Evolutionary conservation across 2,888 invertebrate genomes (phyloP).

Genomic region (Liodrosophila aerea): DNA sequence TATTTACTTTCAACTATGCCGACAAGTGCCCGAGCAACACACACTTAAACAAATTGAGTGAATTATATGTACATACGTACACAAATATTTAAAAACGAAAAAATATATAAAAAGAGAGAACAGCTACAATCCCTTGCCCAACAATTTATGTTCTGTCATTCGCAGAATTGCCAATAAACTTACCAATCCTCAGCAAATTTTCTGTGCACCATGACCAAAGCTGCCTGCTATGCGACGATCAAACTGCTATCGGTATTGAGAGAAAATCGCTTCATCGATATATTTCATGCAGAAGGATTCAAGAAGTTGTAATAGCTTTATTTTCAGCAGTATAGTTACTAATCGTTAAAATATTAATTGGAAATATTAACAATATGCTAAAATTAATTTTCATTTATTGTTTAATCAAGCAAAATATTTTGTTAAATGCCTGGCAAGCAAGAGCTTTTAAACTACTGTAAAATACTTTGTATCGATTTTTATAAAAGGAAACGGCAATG

Average conservation of each 20-base stretch:
- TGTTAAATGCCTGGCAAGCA: too few species aligned
- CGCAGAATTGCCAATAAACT: not conserved
- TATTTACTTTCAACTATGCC: slow-evolving; percentile 13
- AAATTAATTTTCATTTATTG: not conserved
- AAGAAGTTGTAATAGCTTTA: slow-evolving; percentile 7
- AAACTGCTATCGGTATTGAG: slow-evolving; percentile 5
- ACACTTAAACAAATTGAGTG: slow-evolving; percentile 25
- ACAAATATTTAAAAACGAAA: slow-evolving; percentile 53
- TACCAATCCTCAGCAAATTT: too few species aligned
- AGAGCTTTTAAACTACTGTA: too few species aligned
- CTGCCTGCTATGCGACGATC: slow-evolving; percentile 20
- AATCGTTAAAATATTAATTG: not conserved
- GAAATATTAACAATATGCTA: not conserved
- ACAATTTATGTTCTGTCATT: not conserved
- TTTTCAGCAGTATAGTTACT: not conserved
- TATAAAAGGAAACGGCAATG: too few species aligned
- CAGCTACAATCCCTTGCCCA: slow-evolving; percentile 10
- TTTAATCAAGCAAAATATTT: too few species aligned
- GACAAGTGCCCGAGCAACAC: slow-evolving; percentile 30
- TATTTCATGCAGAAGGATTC: slow-evolving; percentile 18
- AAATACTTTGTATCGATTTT: too few species aligned
- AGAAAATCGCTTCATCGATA: slow-evolving; percentile 25
- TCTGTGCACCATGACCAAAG: not conserved
- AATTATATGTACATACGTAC: slow-evolving; percentile 40
- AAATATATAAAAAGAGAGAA: slow-evolving; percentile 52